Percentiles rank a stretch among this genome's conserved stretches.
Evolutionary conservation across 2,113 vertebrate species (phyloP).

Genomic region (Heptranchias perlo): DNA sequence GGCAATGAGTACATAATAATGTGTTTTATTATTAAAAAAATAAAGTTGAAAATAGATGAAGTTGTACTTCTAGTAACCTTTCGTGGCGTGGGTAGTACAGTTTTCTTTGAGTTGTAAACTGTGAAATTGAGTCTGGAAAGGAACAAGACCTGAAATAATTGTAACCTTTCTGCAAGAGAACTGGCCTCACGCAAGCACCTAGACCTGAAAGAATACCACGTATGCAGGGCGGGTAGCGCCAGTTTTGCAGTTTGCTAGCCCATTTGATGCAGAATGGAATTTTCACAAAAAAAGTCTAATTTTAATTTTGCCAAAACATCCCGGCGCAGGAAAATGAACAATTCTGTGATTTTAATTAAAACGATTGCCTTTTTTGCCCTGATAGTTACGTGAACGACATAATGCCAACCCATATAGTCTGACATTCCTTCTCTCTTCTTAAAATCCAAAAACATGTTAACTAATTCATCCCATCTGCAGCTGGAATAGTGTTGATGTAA

Average conservation of each 20-base stretch:
- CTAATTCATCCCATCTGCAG: conserved; percentile 33
- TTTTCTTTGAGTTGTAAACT: neutral
- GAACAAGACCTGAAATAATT: neutral
- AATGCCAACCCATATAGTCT: neutral
- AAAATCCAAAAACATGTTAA: conserved; percentile 30
- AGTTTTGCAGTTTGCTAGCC: no score
- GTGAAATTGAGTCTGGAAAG: neutral
- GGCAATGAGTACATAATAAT: no score
- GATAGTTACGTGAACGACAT: neutral
- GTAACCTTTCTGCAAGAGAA: neutral
- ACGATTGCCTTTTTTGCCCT: neutral
- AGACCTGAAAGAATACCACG: neutral
- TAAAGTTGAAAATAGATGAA: neutral
- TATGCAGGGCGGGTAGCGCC: neutral
- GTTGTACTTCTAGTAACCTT: neutral
- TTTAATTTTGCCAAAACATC: neutral
- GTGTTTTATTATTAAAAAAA: no score
- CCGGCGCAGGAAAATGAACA: neutral
- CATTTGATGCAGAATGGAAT: neutral
- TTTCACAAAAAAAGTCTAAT: neutral
- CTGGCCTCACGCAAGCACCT: no score
- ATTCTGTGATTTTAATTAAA: neutral
- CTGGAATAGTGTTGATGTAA: conserved; percentile 33
- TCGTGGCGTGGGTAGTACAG: no score
- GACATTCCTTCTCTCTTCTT: neutral